A percentile compares a stretch with the other conserved stretches of the same genome.
Evolutionary conservation across 2,888 invertebrate species (phyloP).

Genomic region (Colletes collaris): DNA sequence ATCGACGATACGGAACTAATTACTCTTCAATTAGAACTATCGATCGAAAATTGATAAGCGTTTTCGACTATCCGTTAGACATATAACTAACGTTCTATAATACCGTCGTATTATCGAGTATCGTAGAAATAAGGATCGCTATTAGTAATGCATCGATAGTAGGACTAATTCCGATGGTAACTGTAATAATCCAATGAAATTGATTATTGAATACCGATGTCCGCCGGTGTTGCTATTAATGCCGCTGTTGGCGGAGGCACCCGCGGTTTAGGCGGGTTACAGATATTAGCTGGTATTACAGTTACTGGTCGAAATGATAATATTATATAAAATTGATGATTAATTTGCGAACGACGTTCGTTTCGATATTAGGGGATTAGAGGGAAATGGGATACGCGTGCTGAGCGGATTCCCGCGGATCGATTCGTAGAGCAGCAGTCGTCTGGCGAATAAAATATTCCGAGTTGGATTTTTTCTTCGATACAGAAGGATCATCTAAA

Average conservation of each 20-base stretch:
- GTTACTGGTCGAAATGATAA: conserved; percentile 32
- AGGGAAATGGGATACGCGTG: neutral
- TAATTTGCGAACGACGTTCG: conserved; percentile 28
- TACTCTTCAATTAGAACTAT: conserved; percentile 47
- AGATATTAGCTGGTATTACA: conserved; percentile 44
- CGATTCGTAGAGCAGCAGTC: neutral
- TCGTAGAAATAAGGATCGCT: conserved; percentile 32
- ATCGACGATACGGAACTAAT: conserved; percentile 41
- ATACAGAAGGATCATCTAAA: too few relatives aligned
- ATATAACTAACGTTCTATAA: neutral
- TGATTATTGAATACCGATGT: conserved; percentile 57
- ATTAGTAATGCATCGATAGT: conserved; percentile 34
- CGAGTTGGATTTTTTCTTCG: neutral
- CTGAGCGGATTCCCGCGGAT: neutral
- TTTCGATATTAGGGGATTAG: conserved; percentile 23
- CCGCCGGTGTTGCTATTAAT: conserved; percentile 43
- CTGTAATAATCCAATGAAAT: conserved; percentile 58
- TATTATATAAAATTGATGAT: conserved; percentile 51
- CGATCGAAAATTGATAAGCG: conserved; percentile 44
- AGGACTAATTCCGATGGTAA: conserved; percentile 52
- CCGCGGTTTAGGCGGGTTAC: neutral
- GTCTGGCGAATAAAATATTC: neutral
- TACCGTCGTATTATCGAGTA: conserved; percentile 24
- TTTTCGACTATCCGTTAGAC: neutral
- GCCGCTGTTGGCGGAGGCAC: conserved; percentile 14